These are phyloP conservation scores for Tipula vernalis DNA, from an alignment of 2,888 invertebrate species.

Conservation along the genomic window DNA sequence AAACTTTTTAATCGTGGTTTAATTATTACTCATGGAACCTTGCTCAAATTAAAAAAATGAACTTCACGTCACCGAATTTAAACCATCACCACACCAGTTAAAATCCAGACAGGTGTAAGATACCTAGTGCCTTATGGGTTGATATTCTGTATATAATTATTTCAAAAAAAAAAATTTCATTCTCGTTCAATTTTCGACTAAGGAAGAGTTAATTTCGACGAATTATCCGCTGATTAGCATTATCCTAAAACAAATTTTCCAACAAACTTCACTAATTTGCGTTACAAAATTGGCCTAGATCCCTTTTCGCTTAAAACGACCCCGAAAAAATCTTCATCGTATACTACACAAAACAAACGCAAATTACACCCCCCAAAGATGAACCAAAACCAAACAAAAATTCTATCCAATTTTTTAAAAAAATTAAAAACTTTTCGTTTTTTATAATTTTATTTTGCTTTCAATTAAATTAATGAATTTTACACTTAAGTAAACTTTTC, in stretches of 20 bases:
- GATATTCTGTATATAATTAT: too few species aligned
- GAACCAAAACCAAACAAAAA: not conserved
- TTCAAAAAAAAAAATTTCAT: too few species aligned
- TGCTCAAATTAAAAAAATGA: too few species aligned
- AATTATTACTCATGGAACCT: too few species aligned
- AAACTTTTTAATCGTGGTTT: too few species aligned
- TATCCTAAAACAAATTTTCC: not conserved
- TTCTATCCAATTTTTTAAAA: not conserved
- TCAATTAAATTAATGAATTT: constrained; percentile 4
- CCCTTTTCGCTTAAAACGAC: not conserved
- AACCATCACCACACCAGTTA: too few species aligned
- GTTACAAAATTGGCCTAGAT: not conserved
- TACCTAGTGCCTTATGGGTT: too few species aligned
- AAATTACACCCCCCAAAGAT: not conserved
- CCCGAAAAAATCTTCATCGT: not conserved
- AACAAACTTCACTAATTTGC: not conserved
- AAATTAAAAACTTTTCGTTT: not conserved
- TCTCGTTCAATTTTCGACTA: not conserved
- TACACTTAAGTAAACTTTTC: not conserved
- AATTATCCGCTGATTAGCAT: not conserved
- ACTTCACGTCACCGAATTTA: too few species aligned
- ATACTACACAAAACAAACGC: not conserved
- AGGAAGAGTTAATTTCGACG: not conserved
- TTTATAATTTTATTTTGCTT: not conserved
- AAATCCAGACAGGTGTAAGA: too few species aligned